Percentiles rank a stretch among this genome's conserved stretches.
phyloP scores from a whole-genome alignment of 30 jellyfish, hydroid and myxozoan genomes.

The Cassiopea xamachana region DNA sequence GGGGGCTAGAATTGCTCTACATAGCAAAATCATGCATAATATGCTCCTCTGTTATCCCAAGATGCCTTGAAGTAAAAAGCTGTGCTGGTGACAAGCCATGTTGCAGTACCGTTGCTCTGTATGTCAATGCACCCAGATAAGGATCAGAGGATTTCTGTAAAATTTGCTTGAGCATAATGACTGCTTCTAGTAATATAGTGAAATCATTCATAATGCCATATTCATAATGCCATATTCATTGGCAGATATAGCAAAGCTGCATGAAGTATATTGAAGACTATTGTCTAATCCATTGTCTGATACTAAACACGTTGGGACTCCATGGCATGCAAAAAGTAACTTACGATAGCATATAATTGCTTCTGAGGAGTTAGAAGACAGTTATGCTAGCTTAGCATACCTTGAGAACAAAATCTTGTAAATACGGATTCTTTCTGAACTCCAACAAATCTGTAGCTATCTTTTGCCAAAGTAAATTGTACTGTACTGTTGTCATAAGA shows the following conservation, averaged over 20 bases:
- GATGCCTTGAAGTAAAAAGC: neutral
- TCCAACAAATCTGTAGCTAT: neutral
- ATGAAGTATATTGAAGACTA: neutral
- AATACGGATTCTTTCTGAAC: neutral
- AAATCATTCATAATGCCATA: too few species aligned
- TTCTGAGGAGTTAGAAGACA: neutral
- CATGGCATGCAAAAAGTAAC: neutral
- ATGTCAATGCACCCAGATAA: neutral
- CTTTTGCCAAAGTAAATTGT: neutral
- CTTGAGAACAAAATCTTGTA: neutral
- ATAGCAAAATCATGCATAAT: too few species aligned
- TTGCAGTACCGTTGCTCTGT: neutral
- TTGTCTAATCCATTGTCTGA: neutral
- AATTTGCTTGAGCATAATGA: slow-evolving; percentile 24
- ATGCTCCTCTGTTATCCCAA: too few species aligned
- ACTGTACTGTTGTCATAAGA: neutral
- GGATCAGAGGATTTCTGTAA: slow-evolving; percentile 8
- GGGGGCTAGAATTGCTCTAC: too few species aligned
- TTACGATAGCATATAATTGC: neutral
- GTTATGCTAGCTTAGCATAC: neutral
- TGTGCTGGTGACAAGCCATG: neutral
- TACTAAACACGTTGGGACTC: neutral
- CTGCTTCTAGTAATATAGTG: neutral
- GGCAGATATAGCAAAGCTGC: neutral
- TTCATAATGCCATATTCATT: neutral